phyloP scores from a whole-genome alignment of 2,113 vertebrate genomes.

The Ptychochromis oligacanthus region DNA sequence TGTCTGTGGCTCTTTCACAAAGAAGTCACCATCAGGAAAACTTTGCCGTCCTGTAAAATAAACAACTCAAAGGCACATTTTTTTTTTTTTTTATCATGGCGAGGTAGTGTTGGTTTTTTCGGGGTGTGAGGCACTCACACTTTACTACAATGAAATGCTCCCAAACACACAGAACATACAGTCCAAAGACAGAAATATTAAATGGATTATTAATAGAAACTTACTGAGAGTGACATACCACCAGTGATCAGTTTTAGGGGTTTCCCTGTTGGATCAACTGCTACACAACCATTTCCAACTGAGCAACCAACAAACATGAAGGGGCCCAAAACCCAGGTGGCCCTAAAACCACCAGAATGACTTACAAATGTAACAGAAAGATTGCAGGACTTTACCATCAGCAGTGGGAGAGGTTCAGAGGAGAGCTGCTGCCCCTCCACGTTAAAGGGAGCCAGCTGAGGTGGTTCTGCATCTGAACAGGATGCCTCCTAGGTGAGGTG shows the following conservation, averaged over 20 bases:
- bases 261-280: not conserved
- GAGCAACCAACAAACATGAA: not conserved
- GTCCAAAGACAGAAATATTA: not conserved
- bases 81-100: no score
- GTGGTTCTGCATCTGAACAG: fast-evolving
- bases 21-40: not conserved
- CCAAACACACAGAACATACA: not conserved
- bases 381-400: not conserved
- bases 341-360: no score
- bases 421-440: not conserved
- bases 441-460: not conserved
- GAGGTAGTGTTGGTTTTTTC: not conserved
- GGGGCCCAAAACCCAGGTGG: not conserved
- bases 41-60: not conserved
- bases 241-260: not conserved
- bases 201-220: not conserved
- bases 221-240: not conserved
- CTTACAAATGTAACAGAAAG: no score
- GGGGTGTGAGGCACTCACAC: not conserved
- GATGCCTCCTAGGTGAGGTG: not conserved
- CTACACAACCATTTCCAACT: not conserved
- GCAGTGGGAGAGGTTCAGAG: not conserved
- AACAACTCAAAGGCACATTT: not conserved
- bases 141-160: not conserved
- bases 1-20: not conserved